Conservation (phyloP, 2,113 vertebrate genomes). For the Ivindomyrus marchei region DNA sequence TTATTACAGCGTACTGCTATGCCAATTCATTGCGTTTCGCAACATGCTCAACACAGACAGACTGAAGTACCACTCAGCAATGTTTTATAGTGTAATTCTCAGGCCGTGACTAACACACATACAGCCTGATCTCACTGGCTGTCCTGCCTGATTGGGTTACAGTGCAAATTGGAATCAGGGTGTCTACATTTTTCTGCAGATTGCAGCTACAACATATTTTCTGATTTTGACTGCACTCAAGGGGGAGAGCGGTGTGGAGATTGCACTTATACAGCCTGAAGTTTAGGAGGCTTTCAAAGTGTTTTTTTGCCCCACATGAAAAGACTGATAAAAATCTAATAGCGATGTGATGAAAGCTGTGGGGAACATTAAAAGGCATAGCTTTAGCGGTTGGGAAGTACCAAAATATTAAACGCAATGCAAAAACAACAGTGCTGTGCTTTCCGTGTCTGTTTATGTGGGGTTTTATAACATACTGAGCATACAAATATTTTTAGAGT, state of each 20-base stretch:
- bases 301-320: neutral
- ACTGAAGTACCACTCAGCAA: neutral
- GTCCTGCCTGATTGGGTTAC: neutral
- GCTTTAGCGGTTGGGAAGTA: neutral
- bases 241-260: neutral
- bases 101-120: neutral
- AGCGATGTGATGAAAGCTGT: conserved; percentile 1
- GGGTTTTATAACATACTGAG: neutral
- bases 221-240: neutral
- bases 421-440: neutral
- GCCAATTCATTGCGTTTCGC: neutral
- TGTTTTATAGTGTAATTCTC: neutral
- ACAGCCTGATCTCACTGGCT: neutral
- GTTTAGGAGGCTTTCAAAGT: conserved; percentile 10
- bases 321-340: conserved; percentile 6
- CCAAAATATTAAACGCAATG: neutral
- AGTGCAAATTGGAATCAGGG: conserved; percentile 2
- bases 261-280: neutral
- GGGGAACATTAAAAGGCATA: neutral
- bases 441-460: neutral
- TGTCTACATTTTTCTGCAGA: neutral
- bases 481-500: neutral
- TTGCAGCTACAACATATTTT: neutral
- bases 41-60: neutral
- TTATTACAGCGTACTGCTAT: conserved; percentile 6